A percentile compares a stretch with the other conserved stretches of the same genome.
phyloP scores from a whole-genome alignment of 2,113 vertebrate species.

The Xiphophorus hellerii region DNA sequence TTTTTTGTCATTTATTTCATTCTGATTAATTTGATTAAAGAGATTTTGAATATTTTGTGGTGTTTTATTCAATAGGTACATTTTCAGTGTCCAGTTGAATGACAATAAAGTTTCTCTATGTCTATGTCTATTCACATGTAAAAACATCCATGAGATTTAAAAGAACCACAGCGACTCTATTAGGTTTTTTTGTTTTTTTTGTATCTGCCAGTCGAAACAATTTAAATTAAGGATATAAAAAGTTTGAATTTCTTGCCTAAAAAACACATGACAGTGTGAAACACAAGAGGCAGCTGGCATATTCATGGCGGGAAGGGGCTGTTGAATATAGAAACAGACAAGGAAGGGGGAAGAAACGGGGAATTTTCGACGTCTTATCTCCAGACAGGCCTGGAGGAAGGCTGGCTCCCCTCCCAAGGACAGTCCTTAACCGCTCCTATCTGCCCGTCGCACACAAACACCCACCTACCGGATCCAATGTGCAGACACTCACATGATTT shows the following conservation, averaged over 20 bases:
- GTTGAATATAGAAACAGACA: neutral
- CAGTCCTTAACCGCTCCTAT: neutral
- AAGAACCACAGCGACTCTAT: no score
- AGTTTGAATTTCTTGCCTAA: neutral
- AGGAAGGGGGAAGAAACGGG: neutral
- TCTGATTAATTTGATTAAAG: neutral
- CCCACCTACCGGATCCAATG: conserved; percentile 9
- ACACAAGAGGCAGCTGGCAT: conserved; percentile 6
- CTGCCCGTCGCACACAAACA: conserved; percentile 15
- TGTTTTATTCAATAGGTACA: no score
- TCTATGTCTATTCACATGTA: no score
- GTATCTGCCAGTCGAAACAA: no score
- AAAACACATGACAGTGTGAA: neutral
- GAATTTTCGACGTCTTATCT: conserved; percentile 56
- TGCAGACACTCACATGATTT: conserved; percentile 36
- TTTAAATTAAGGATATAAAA: neutral
- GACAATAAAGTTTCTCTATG: no score
- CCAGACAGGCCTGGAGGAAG: conserved; percentile 47
- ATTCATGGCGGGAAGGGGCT: neutral
- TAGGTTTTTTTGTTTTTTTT: no score
- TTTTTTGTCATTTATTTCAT: neutral
- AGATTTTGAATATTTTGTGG: no score
- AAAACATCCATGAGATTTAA: no score
- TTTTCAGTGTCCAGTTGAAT: no score
- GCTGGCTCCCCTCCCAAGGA: conserved; percentile 26